Evolutionary conservation across 2,888 invertebrate species (phyloP).

Genomic region (Ennomos erosarius): DNA sequence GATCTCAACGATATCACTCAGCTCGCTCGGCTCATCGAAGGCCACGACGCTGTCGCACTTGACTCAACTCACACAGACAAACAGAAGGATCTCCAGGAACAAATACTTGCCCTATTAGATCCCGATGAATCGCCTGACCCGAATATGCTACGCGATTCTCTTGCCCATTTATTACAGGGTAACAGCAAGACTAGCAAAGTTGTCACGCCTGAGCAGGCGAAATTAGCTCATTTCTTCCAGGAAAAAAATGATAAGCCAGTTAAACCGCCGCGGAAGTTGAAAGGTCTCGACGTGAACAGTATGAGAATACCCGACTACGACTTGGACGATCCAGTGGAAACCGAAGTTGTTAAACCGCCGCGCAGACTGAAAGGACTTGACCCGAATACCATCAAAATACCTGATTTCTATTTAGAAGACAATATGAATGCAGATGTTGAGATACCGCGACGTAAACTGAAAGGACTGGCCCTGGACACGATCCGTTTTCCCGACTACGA

Average conservation of each 20-base stretch:
- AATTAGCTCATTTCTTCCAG: constrained; percentile 60
- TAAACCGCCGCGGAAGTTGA: constrained; percentile 60
- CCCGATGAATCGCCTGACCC: constrained; percentile 72
- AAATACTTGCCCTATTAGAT: constrained; percentile 70
- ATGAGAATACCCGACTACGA: constrained; percentile 47
- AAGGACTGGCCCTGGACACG: too few relatives aligned
- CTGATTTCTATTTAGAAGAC: constrained; percentile 54
- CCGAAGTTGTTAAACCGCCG: constrained; percentile 35
- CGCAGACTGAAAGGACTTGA: constrained; percentile 23
- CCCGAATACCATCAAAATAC: constrained; percentile 48
- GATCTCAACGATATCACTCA: constrained; percentile 73
- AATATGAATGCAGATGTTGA: constrained; percentile 43
- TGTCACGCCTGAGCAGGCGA: constrained; percentile 48
- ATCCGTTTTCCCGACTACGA: constrained; percentile 26
- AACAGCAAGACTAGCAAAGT: constrained; percentile 50
- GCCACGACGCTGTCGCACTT: constrained; percentile 58
- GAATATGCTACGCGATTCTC: constrained; percentile 56
- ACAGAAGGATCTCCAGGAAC: constrained; percentile 69
- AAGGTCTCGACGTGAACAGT: constrained; percentile 63
- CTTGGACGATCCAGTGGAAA: constrained; percentile 3
- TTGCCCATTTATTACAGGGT: constrained; percentile 67
- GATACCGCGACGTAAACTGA: too few relatives aligned
- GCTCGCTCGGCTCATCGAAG: constrained; percentile 72
- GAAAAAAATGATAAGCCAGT: constrained; percentile 51
- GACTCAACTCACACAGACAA: constrained; percentile 52